Conservation (phyloP, 1,140 invertebrate species). For the Atta colombica region DNA sequence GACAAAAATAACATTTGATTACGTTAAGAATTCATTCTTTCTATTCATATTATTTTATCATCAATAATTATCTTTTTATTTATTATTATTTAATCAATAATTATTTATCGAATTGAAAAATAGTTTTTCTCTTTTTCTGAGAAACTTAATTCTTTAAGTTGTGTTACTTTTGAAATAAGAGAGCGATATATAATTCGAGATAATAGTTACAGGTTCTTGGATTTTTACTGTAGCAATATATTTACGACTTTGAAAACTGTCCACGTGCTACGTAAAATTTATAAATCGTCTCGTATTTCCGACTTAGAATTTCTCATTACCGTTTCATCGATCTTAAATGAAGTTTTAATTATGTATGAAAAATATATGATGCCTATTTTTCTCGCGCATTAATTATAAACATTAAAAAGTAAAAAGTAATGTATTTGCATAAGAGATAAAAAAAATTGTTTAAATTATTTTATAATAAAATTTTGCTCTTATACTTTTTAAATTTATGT, state of each 20-base stretch:
- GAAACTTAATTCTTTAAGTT: no score
- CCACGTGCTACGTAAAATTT: not conserved
- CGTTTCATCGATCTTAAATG: conserved; percentile 13
- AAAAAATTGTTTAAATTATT: not conserved
- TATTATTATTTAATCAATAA: no score
- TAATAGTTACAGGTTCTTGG: conserved; percentile 9
- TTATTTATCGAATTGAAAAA: no score
- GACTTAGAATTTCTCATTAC: not conserved
- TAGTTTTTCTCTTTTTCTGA: no score
- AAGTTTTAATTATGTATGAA: conserved; percentile 12
- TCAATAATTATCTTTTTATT: no score
- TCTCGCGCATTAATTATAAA: not conserved
- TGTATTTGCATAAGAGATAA: not conserved
- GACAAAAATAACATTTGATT: no score
- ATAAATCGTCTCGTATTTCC: not conserved
- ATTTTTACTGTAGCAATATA: conserved; percentile 11
- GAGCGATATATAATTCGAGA: not conserved
- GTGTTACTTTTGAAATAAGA: no score
- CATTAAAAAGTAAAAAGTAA: conserved; percentile 1
- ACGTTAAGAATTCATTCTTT: no score
- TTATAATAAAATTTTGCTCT: not conserved
- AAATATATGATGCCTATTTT: not conserved
- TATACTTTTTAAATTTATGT: conserved; percentile 7
- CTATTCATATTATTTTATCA: no score
- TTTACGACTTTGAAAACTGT: conserved; percentile 6